These are phyloP conservation scores for Antheraea assamensis DNA, from an alignment of 2,888 invertebrate species.

Conservation along the genomic window DNA sequence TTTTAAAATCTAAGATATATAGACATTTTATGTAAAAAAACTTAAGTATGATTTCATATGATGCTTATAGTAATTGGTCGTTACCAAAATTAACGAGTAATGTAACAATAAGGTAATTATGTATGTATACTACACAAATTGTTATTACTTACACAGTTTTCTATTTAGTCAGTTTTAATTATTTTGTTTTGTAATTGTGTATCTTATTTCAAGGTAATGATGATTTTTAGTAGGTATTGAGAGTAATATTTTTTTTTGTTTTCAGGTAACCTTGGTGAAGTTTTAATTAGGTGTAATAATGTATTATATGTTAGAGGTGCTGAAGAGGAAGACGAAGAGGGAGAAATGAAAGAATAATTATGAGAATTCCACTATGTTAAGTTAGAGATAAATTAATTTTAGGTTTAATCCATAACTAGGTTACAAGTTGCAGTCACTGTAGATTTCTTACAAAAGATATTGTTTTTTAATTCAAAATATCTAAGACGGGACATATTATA, in stretches of 20 bases:
- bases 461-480: neutral
- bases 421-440: neutral
- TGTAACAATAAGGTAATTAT: too few relatives aligned
- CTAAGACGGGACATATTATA: neutral
- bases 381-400: neutral
- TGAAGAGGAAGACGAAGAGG: constrained; percentile 98
- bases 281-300: constrained; percentile 98
- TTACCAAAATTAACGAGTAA: too few relatives aligned
- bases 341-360: constrained; percentile 93
- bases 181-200: too few relatives aligned
- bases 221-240: neutral
- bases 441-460: neutral
- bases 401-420: neutral
- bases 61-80: too few relatives aligned
- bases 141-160: too few relatives aligned
- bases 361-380: neutral
- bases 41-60: too few relatives aligned
- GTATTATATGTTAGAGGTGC: constrained; percentile 96
- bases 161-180: too few relatives aligned
- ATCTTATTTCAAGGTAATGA: too few relatives aligned
- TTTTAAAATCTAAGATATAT: too few relatives aligned
- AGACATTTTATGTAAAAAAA: too few relatives aligned
- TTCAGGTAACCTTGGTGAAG: constrained; percentile 95
- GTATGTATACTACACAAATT: too few relatives aligned
- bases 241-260: constrained; percentile 22